These are phyloP conservation scores for Suricata suricatta DNA, from an alignment of 2,113 vertebrate genomes.

Conservation along the genomic window DNA sequence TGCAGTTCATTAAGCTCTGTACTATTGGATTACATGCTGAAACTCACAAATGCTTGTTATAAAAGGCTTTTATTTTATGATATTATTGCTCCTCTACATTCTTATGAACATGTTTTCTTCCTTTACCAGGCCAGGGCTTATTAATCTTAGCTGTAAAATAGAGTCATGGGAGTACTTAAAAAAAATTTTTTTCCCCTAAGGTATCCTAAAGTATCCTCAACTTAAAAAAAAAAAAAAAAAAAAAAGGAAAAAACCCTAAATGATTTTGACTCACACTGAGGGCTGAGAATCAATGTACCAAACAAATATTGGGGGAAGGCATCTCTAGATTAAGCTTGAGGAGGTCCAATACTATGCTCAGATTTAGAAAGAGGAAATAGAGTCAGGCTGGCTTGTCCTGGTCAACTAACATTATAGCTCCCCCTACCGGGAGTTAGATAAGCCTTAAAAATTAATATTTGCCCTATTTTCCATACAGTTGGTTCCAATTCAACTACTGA, in stretches of 20 bases:
- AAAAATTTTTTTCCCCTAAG: too few relatives aligned
- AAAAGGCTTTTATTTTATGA: slow-evolving; percentile 17
- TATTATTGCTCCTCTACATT: not conserved
- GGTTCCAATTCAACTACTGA: not conserved
- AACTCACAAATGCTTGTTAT: not conserved
- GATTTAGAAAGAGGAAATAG: slow-evolving; percentile 26
- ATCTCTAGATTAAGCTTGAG: not conserved
- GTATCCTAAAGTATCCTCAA: not conserved
- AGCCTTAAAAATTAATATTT: not conserved
- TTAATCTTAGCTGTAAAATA: not conserved
- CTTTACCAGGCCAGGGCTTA: not conserved
- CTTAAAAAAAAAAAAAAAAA: not conserved
- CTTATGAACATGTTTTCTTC: not conserved
- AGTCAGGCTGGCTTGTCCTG: not conserved
- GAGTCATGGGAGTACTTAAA: not conserved
- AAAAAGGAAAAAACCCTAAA: not conserved
- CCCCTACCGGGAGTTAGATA: slow-evolving; percentile 51
- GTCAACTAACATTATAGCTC: slow-evolving; percentile 51
- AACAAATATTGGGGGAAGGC: not conserved
- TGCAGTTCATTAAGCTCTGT: not conserved
- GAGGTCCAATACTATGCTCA: not conserved
- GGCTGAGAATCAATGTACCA: not conserved
- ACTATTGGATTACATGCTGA: not conserved
- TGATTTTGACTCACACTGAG: not conserved
- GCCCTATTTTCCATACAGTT: not conserved